These are phyloP conservation scores for Sceloporus undulatus DNA, from an alignment of 2,113 vertebrate species.

Conservation along the genomic window DNA sequence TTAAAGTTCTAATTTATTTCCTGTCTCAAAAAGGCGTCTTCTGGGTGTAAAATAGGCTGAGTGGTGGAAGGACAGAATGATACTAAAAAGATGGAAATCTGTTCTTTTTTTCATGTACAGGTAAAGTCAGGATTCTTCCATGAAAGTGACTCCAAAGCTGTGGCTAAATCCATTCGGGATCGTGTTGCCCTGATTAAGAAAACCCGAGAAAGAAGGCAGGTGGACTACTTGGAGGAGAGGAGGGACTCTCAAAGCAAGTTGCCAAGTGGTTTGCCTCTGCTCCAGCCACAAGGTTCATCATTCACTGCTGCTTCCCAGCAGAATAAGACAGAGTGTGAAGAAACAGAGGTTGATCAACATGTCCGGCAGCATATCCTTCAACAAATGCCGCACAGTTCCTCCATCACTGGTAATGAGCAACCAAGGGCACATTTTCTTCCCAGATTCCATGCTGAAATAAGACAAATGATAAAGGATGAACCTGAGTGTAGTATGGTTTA, in stretches of 20 bases:
- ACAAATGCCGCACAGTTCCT: conserved; percentile 52
- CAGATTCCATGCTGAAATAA: neutral
- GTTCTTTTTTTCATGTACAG: conserved; percentile 68
- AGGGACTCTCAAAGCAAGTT: conserved; percentile 76
- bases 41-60: too few species aligned
- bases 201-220: conserved; percentile 84
- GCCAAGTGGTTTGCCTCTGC: conserved; percentile 43
- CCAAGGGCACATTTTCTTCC: neutral
- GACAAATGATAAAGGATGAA: too few species aligned
- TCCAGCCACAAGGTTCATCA: conserved; percentile 52
- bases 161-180: conserved; percentile 92
- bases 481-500: neutral
- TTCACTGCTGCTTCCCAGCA: conserved; percentile 73
- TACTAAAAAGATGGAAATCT: neutral
- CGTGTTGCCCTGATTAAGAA: conserved; percentile 90
- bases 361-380: conserved; percentile 79
- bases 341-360: conserved; percentile 87
- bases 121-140: conserved; percentile 95
- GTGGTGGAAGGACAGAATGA: neutral
- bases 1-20: too few species aligned
- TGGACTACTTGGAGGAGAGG: conserved; percentile 72
- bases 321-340: conserved; percentile 79
- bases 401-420: conserved; percentile 35
- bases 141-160: conserved; percentile 93
- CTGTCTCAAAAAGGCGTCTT: too few species aligned